Evolutionary conservation across 1,140 invertebrate species (phyloP).

Genomic region (Temnothorax nylanderi): DNA sequence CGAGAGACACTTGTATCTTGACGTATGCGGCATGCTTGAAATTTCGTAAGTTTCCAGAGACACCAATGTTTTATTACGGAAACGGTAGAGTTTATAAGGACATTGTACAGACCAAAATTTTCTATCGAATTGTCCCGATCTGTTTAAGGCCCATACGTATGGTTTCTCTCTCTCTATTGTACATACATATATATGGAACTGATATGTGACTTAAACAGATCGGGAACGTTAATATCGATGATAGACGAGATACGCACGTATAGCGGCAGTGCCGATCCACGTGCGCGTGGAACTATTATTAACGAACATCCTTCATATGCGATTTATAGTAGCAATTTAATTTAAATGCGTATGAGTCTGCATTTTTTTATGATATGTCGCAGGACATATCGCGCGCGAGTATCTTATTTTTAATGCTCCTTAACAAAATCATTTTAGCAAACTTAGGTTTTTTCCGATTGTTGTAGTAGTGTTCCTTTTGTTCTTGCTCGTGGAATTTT

Average conservation of each 20-base stretch:
- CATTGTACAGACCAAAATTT: constrained; percentile 43
- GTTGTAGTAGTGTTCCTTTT: not conserved
- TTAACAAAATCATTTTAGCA: constrained; percentile 50
- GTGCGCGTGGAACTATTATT: constrained; percentile 9
- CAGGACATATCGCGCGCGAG: constrained; percentile 44
- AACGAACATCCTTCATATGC: constrained; percentile 31
- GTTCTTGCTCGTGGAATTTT: constrained; percentile 36
- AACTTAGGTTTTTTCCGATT: constrained; percentile 1
- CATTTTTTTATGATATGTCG: constrained; percentile 74
- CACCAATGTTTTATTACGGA: constrained; percentile 41
- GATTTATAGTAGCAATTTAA: constrained; percentile 40
- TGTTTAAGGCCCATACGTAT: not conserved
- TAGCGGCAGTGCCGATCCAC: not conserved
- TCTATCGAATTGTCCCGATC: constrained; percentile 32
- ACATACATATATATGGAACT: constrained; percentile 14
- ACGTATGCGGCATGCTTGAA: constrained; percentile 30
- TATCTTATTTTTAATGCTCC: constrained; percentile 67
- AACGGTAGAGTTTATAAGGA: constrained; percentile 30
- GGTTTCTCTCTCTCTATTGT: constrained; percentile 36
- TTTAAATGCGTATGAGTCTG: constrained; percentile 69
- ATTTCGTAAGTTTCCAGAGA: constrained; percentile 56
- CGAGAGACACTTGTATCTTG: not conserved
- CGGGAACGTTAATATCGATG: constrained; percentile 12
- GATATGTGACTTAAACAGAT: constrained; percentile 55
- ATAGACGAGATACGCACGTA: constrained; percentile 26